Base-by-base conservation (phyloP, 2,888 invertebrate species). In the Plebejus argus region DNA sequence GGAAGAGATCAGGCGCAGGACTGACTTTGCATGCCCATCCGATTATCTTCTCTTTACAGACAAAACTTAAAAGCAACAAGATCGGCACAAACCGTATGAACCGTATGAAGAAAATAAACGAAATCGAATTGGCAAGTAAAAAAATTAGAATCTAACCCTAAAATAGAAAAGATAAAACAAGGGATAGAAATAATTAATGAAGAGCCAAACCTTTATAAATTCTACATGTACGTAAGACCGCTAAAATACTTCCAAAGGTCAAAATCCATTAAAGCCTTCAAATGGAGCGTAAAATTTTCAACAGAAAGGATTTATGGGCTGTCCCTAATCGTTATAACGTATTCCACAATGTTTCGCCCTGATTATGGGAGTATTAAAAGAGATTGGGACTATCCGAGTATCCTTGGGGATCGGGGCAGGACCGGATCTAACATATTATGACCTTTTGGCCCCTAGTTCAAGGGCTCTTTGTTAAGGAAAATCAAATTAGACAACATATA, bases 251-350 rank as follows among this genome's bases (percentile, higher is more conserved):
- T 74, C 74, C 74, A 74, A 49, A 84, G 83, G 84, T 78, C 79
- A 81, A 79, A 84, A 85, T 83, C 83, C 84, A 82, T 86, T 85
- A 82, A 85, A 84, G 83, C 49, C 74, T 28, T 86, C 85, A 86
- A 87, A 88, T 87, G 86, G 85, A 85, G 84, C 86, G 85, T 87
- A 86, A 89, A 88, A 85, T 87, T 87, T 88, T 85, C 83, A 85
- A 81, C 83, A 83, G 83, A 87, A 85, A 83, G 85, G 88, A 87
- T 87, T 86, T 88, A 88, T 86, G 49, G 86, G 78, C 76, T 80
- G 81, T 80, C 81, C 83, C 84, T 85, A 85, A 88, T 88, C 85
- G 87, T 87, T 86, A 85, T 86, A 86, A 86, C 78, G 78, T 82
- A 81, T 78, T 79, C 80, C 80, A 79, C 78, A 81, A 79, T 45